Evolutionary conservation across 2,797 vertebrate genomes (phyloP), one percentile per base, ranked within the genome.

Genomic region (Cercopithecus hamlyni): DNA sequence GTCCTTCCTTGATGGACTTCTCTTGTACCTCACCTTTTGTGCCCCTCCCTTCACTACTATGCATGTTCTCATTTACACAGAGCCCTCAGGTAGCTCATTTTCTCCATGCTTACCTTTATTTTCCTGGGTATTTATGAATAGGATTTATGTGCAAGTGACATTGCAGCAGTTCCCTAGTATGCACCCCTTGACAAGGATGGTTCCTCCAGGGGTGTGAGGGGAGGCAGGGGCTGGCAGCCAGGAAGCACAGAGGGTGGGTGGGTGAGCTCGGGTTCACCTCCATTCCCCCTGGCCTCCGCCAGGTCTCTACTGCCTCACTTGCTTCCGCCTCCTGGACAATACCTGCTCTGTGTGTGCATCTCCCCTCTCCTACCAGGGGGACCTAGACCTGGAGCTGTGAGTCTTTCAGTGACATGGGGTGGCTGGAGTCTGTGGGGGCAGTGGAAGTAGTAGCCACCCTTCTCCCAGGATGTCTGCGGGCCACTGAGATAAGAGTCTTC

Each of bases 361-460:
- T 4, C 98, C 99, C 20, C 96, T 98, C 94, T 98, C 98, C 93
- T 98, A 76, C 89, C 97, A 96, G 43, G 98, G 98, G 12, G 81
- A 97, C 2, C 70, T 97, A n/a, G 99, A 99, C 7, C 98, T 99
- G 88, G 99, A 99, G 97, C 97, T 98, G 99, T 99, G 98, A 99
- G 99, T 99, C 72, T 43, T 86, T 57, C 57, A 14, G 55, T 1
- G 19, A 3, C 33, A 2, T 0, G 27, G 36, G 36, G 36, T 10
- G 77, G 82, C 67, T 10, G 26, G 45, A 36, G 52, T n/a, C 24
- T n/a, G 20, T 4, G n/a, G 58, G 75, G n/a, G 50, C 8, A 4
- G 55, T 2, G 87, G 79, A 81, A 33, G 52, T 8, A 33, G 52
- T 8, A 39, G 33, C 81, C 50, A 33, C 15, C 75, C 77, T 73